Base-by-base conservation (phyloP, 2,113 vertebrate species). In the Columbina picui region DNA sequence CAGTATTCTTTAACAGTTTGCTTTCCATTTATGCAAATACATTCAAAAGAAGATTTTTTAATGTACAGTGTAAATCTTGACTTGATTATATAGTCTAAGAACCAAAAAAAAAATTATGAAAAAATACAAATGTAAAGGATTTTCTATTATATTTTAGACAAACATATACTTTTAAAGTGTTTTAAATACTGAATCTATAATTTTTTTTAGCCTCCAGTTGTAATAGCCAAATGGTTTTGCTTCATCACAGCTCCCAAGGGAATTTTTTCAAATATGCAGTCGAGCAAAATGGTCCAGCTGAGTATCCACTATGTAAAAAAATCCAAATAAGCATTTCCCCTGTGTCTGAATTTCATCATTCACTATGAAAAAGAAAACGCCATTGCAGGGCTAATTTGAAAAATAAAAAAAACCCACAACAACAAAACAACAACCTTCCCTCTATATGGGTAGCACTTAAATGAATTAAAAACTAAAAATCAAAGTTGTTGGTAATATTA, bases 131-230 rank as follows among this genome's bases (percentile, higher is more conserved):
- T 87, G 60, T 96, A 97, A 97, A 97, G 67, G 90, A 97, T 97
- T 98, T 98, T 98, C 87, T 98, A 97, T 98, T 97, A 92, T 98
- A 98, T 98, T 98, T 98, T 98, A 98, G 95, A 97, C 74, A 96
- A 97, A 94, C 91, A 80, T 97, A 97, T 97, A 95, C 94, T 97
- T 98, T 97, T 97, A 95, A 97, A 97, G 91, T 97, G 96, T 97
- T 98, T 98, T 97, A 97, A 98, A 98, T 97, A 97, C 84, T 91
- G 94, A 97, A 97, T 95, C 96, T 93, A 82, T 96, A 92, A 77
- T 76, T 97, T 95, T 96, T 93, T 96, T 97, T 92, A 90, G 95
- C 93, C 90, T 97, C 94, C 88, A 57, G 61, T 82, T 90, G 85
- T 94, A 96, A 95, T 85, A 89, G 61, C 88, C 84, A 89, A 96